These are phyloP conservation scores for Doryteuthis pealeii DNA, from an alignment of 1,140 invertebrate genomes.

Conservation along the genomic window DNA sequence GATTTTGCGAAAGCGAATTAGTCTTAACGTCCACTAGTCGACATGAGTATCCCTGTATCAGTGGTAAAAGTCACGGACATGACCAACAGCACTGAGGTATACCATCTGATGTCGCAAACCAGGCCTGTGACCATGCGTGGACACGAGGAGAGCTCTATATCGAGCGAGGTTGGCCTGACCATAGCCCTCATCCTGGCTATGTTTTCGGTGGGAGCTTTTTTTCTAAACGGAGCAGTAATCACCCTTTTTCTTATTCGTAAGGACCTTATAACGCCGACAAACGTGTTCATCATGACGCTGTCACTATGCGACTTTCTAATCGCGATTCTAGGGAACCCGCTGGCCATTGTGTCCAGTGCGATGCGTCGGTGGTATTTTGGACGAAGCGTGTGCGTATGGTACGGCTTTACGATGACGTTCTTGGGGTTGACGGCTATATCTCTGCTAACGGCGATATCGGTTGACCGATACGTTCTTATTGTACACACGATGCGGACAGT, in stretches of 20 bases:
- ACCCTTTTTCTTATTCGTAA: background rate
- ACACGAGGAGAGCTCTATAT: too few relatives aligned
- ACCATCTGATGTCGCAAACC: too few relatives aligned
- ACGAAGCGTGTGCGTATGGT: conserved; percentile 24
- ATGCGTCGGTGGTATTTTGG: conserved; percentile 34
- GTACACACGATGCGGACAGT: conserved; percentile 34
- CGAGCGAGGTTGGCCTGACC: background rate
- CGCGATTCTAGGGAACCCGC: conserved; percentile 20
- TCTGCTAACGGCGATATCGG: conserved; percentile 36
- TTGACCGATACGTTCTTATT: conserved; percentile 45
- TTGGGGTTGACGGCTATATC: conserved; percentile 38
- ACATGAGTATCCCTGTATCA: too few relatives aligned
- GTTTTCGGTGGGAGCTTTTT: background rate
- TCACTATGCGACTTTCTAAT: conserved; percentile 38
- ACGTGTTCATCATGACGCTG: conserved; percentile 40
- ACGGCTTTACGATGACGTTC: conserved; percentile 40
- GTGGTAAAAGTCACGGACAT: too few relatives aligned
- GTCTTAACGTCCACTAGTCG: too few relatives aligned
- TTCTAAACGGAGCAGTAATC: background rate
- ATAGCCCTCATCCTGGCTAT: background rate
- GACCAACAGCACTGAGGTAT: too few relatives aligned
- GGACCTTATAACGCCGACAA: conserved; percentile 30
- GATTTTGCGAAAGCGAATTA: too few relatives aligned
- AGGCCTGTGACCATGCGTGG: too few relatives aligned
- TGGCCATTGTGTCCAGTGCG: conserved; percentile 30